Percentiles rank a stretch among this genome's conserved stretches.
Evolutionary conservation across 2,888 invertebrate genomes (phyloP).

Genomic region (Liodrosophila aerea): DNA sequence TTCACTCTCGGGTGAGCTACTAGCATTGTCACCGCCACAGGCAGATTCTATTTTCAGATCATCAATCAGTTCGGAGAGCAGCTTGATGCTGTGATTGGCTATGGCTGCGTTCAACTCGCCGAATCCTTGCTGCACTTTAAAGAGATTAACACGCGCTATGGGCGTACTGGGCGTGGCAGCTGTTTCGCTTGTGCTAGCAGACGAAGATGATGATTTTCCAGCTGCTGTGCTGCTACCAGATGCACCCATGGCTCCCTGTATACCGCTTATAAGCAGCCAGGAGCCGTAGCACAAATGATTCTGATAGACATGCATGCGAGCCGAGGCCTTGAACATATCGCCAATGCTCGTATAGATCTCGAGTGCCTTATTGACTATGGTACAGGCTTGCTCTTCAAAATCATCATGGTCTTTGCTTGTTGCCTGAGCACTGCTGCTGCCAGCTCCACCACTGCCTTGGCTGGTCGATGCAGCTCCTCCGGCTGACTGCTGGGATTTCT

Average conservation of each 20-base stretch:
- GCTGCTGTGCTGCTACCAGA: constrained; percentile 85
- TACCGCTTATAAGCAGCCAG: constrained; percentile 93
- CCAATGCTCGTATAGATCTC: constrained; percentile 93
- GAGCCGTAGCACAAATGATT: constrained; percentile 94
- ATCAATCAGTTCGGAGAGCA: constrained; percentile 83
- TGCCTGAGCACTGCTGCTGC: constrained; percentile 31
- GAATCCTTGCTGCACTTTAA: constrained; percentile 91
- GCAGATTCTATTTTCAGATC: constrained; percentile 82
- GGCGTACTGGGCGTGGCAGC: constrained; percentile 80
- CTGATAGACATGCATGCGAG: constrained; percentile 93
- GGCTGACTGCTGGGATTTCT: constrained; percentile 75
- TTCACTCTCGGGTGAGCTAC: constrained; percentile 53
- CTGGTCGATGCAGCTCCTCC: constrained; percentile 49
- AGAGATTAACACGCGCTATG: constrained; percentile 86
- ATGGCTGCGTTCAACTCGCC: constrained; percentile 95
- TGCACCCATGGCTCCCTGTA: constrained; percentile 90
- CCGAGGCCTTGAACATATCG: constrained; percentile 90
- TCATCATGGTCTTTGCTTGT: constrained; percentile 86
- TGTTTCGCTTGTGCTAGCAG: constrained; percentile 28
- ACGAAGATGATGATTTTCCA: constrained; percentile 72
- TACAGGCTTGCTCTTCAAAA: constrained; percentile 90
- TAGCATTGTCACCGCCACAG: constrained; percentile 42
- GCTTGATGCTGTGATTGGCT: constrained; percentile 91
- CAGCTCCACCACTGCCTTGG: constrained; percentile 48
- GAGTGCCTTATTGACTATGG: constrained; percentile 93